Base-by-base conservation (phyloP, 2,888 invertebrate genomes). In the Thereva unica region DNA sequence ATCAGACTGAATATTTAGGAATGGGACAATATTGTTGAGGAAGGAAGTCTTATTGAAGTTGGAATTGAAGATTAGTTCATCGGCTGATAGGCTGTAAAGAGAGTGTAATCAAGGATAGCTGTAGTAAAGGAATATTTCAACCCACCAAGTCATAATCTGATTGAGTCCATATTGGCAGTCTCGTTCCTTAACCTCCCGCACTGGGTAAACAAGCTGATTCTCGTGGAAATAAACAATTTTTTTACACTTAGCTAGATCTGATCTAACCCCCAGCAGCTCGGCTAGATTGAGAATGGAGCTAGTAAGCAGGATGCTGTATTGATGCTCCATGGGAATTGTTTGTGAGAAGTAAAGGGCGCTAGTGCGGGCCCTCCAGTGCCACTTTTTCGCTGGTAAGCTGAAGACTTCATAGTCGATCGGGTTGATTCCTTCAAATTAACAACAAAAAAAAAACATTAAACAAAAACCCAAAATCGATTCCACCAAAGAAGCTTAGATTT, bases 211-310 rank as follows among this genome's bases (percentile, higher is more conserved):
- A 38, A 91, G 78, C 75, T 91, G 90, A 77, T 91, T 91, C 78
- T 91, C 91, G 76, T 91, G 91, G 73, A 91, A 91, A 74, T 90
- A 91, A 0, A 91, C 80, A 34, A 90, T 83, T 78, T 90, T 91
- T 44, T 83, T 83, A 41, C 85, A 78, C 1, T 71, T 72, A 1
- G 77, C 78, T 50, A 91, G 78, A 76, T 90, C 89, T 3, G 86
- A 85, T 47, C 90, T 80, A 4, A 91, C 78, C 0, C 88, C 89
- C 41, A 89, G 71, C 34, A 91, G 78, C 76, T 91, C 90, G 7
- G 88, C 84, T 71, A 91, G 78, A 75, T 88, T 90, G 9, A 90
- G 76, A 3, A 90, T 88, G 4, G 88, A 88, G 73, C 89, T 89
- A 34, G 86, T 83, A 74, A 91, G 88, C 40, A 91, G 73, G 49